Percentiles rank a stretch among this genome's conserved stretches.
Conservation (phyloP, 92 coral and sea anemone genomes). For the Metridium senile region DNA sequence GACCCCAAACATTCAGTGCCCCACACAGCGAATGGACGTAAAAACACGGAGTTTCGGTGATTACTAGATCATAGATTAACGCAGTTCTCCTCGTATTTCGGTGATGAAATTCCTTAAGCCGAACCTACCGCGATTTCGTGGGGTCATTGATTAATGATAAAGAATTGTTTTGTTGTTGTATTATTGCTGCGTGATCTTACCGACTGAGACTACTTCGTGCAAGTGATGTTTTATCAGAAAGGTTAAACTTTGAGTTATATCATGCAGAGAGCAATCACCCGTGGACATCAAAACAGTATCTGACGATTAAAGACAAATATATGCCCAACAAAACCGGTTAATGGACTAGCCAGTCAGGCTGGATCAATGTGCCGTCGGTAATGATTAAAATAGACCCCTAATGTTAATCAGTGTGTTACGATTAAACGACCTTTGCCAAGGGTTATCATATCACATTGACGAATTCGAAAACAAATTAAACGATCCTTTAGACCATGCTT, state of each 20-base stretch:
- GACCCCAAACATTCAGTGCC: neutral
- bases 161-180: neutral
- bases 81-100: too few relatives aligned
- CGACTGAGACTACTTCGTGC: neutral
- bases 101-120: neutral
- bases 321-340: neutral
- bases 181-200: neutral
- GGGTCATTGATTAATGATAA: neutral
- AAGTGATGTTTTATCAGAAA: constrained; percentile 5
- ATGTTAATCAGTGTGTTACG: neutral
- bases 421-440: constrained; percentile 1
- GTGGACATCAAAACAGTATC: neutral
- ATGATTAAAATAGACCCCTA: constrained; percentile 3
- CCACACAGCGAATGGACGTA: neutral
- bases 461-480: constrained; percentile 17
- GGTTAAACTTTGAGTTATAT: constrained; percentile 19
- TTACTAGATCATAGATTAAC: neutral
- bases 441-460: constrained; percentile 13
- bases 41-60: neutral
- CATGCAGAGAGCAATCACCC: constrained; percentile 21
- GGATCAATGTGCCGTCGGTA: neutral
- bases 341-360: neutral
- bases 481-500: neutral
- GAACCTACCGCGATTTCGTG: neutral
- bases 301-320: neutral